Evolutionary conservation across 1,140 invertebrate species (phyloP).

Genomic region (Drosophila pallidifrons): DNA sequence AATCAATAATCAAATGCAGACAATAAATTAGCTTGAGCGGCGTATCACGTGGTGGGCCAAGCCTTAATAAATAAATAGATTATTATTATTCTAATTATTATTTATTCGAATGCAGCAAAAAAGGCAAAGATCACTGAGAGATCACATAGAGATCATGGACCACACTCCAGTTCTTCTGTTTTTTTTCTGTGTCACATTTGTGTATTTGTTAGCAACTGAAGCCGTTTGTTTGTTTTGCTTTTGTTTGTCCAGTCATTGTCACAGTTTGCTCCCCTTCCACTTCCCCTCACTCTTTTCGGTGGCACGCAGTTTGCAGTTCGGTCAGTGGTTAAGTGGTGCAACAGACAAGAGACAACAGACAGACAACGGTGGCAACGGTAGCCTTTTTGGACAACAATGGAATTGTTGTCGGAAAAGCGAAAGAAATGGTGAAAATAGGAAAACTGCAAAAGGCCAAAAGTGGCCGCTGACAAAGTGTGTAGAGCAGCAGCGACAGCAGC

Average conservation of each 20-base stretch:
- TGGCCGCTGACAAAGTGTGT: slow-evolving; percentile 72
- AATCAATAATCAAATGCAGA: not conserved
- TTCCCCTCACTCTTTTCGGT: slow-evolving; percentile 3
- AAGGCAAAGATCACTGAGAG: slow-evolving; percentile 5
- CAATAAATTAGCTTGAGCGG: not conserved
- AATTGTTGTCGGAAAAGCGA: slow-evolving; percentile 67
- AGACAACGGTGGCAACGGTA: slow-evolving; percentile 42
- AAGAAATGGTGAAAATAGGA: slow-evolving; percentile 79
- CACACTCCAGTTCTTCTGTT: slow-evolving; percentile 21
- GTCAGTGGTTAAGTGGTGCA: slow-evolving; percentile 47
- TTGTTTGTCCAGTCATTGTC: slow-evolving; percentile 60
- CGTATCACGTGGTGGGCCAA: not conserved
- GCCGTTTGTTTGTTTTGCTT: not conserved
- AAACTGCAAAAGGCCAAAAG: slow-evolving; percentile 64
- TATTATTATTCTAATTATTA: slow-evolving; percentile 13
- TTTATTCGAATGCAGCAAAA: slow-evolving; percentile 19
- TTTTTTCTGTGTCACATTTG: slow-evolving; percentile 33
- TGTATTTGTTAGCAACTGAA: slow-evolving; percentile 24
- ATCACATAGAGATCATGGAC: slow-evolving; percentile 10
- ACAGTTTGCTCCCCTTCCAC: slow-evolving; percentile 29
- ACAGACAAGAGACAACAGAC: slow-evolving; percentile 24
- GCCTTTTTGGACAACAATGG: slow-evolving; percentile 69
- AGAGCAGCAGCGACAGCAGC: not conserved
- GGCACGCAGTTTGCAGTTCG: slow-evolving; percentile 30
- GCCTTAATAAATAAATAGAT: not conserved